Evolutionary conservation across 2,113 vertebrate species (phyloP), one percentile per base, ranked within the genome.

Genomic region (Rostratula benghalensis): DNA sequence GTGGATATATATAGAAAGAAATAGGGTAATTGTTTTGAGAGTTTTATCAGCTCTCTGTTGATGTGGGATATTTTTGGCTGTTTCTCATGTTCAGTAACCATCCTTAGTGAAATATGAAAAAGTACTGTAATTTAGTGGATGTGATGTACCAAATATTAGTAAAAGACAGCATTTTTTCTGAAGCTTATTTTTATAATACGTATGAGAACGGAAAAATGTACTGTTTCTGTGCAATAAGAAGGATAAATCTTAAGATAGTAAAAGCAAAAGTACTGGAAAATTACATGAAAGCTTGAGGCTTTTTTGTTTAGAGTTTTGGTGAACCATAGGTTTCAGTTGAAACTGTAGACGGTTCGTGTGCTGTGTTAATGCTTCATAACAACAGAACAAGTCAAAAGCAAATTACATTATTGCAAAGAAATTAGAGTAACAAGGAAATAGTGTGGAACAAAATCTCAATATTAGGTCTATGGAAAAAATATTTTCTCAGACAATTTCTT

Each of bases 1-100:
- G 68, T 64, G 92, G 92, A 64, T 48, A 31, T 87, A 78, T 76
- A 61, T 35, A 21, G 30, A 89, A 90, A 93, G n/a, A 97, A 94
- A 88, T 92, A 93, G 93, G 94, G 85, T 95, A 96, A 95, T 96
- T 96, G 93, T 96, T 97, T 78, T 83, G 95, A 96, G 94, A 92
- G 48, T 94, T 96, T 92, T 93, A 89, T 94, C 90, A 86, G 76
- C 82, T 63, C 88, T 95, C 88, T 92, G 94, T 90, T 95, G 83
- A 63, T 90, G 39, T 92, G 92, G 79, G 92, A 83, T 94, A 93
- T 93, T 90, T 94, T 88, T 85, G 85, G 84, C 85, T 86, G 61
- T 92, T 94, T 87, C 91, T 69, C 50, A 28, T 33, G 48, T 45
- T 95, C 74, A 12, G 33, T 91, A 95, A 92, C 53, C 37, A 82